Conservation (phyloP, 2,888 invertebrate species). For the Andrena chrysosceles region DNA sequence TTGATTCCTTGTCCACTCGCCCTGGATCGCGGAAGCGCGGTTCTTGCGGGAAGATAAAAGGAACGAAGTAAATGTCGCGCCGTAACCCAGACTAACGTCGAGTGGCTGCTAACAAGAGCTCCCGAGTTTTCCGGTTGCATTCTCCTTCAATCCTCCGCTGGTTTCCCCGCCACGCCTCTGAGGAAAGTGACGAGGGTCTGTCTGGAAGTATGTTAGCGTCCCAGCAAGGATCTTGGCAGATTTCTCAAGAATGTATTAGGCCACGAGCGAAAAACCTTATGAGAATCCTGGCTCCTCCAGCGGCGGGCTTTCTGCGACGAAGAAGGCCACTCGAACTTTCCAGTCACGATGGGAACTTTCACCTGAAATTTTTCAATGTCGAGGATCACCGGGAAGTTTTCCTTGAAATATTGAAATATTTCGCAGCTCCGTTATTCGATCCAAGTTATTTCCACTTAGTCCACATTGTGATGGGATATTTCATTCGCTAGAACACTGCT, state of each 20-base stretch:
- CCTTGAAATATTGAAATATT: no score
- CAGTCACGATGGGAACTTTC: background rate
- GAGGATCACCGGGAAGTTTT: background rate
- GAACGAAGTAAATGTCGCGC: conserved; percentile 37
- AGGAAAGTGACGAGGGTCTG: background rate
- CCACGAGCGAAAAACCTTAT: background rate
- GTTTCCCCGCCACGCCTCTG: background rate
- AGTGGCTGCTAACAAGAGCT: conserved; percentile 69
- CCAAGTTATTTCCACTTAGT: no score
- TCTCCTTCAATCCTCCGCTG: conserved; percentile 35
- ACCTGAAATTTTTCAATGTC: background rate
- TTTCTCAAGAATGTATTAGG: background rate
- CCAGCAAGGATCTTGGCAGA: conserved; percentile 1
- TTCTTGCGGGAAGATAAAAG: conserved; percentile 43
- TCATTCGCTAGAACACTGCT: no score
- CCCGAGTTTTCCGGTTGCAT: conserved; percentile 32
- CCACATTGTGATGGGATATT: no score
- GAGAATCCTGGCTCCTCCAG: background rate
- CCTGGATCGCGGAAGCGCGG: conserved; percentile 14
- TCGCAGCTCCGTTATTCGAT: no score
- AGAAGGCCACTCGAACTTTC: conserved; percentile 1
- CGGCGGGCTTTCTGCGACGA: background rate
- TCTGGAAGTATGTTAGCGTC: conserved; percentile 7
- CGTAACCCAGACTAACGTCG: conserved; percentile 52
- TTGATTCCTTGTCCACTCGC: background rate